Base-by-base conservation (phyloP, 1,140 invertebrate species). In the Bradynema listronoti region DNA sequence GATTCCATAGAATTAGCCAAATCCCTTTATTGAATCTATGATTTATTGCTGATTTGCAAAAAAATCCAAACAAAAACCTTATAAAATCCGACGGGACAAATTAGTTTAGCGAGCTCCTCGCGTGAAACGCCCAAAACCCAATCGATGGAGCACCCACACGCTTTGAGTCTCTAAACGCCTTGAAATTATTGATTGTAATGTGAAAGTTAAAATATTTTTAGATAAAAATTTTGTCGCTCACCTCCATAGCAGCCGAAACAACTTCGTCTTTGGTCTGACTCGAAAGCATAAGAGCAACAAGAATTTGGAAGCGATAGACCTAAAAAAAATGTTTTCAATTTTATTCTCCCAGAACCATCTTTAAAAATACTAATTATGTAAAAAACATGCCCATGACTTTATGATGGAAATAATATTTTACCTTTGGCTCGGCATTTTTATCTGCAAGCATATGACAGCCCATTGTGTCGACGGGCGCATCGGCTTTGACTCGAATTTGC, bases 211-310 rank as follows among this genome's bases (percentile, higher is more conserved):
- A n/a, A n/a, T n/a, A n/a, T n/a, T n/a, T n/a, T n/a, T n/a, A n/a
- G n/a, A n/a, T n/a, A n/a, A 2, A 67, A 52, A 16, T 42, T 65
- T 14, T 14, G 19, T 14, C n/a, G 69, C 56, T 29, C 22, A 63
- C 64, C n/a, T 55, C 46, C 69, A 68, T 72, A 9, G 66, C 69
- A 24, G 36, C 68, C 16, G 65, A 39, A 34, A 59, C 71, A 9
- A 58, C 24, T 56, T 68, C 30, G 29, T 68, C 66, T 29, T 59
- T 68, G 22, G 68, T 71, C 42, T 63, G 66, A 24, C 72, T 68
- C 11, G 66, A 68, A 4, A 68, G 46, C 49, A 68, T 46, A 6
- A 68, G 45, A 4, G 66, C 56, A 2, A 71, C 50, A 41, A 68
- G 53, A 5, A 33, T 66, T 68, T 68, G 66, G 43, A 68, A 68